Evolutionary conservation across 2,888 invertebrate genomes (phyloP).

Genomic region (Reticulitermes lucifugus): DNA sequence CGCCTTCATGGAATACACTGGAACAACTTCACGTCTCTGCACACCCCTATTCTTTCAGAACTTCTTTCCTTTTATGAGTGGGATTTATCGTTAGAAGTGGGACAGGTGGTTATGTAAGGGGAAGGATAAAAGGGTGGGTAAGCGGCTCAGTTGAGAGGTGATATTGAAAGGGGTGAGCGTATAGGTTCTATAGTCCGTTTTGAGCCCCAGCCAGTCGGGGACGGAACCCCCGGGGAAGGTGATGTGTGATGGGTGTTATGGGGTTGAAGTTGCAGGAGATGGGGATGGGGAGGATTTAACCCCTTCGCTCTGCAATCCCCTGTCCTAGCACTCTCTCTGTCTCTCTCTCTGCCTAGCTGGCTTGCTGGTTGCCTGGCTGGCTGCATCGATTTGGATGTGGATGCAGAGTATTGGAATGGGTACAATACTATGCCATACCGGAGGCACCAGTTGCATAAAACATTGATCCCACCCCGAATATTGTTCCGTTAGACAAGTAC

Average conservation of each 20-base stretch:
- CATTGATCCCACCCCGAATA: conserved; percentile 14
- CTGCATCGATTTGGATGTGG: conserved; percentile 33
- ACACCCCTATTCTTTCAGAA: neutral
- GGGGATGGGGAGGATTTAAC: neutral
- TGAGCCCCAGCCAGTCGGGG: conserved; percentile 30
- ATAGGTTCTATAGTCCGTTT: neutral
- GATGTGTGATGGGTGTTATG: neutral
- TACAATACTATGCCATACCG: conserved; percentile 2
- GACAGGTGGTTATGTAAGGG: neutral
- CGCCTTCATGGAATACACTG: no score
- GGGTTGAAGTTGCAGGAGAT: neutral
- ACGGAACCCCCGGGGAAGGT: conserved; percentile 32
- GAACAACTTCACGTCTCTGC: no score
- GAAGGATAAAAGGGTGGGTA: neutral
- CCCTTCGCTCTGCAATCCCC: neutral
- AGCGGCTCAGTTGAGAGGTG: neutral
- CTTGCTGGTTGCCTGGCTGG: conserved; percentile 11
- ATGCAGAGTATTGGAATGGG: conserved; percentile 18
- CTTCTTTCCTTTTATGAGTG: conserved; percentile 12
- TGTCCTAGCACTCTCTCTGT: neutral
- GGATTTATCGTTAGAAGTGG: neutral
- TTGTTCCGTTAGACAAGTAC: neutral
- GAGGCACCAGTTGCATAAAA: conserved; percentile 15
- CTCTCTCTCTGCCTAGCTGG: conserved; percentile 11
- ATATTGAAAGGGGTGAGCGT: neutral